Evolutionary conservation across 2,888 invertebrate genomes (phyloP), one percentile per base, ranked within the genome.

Genomic region (Andrena bicolor): DNA sequence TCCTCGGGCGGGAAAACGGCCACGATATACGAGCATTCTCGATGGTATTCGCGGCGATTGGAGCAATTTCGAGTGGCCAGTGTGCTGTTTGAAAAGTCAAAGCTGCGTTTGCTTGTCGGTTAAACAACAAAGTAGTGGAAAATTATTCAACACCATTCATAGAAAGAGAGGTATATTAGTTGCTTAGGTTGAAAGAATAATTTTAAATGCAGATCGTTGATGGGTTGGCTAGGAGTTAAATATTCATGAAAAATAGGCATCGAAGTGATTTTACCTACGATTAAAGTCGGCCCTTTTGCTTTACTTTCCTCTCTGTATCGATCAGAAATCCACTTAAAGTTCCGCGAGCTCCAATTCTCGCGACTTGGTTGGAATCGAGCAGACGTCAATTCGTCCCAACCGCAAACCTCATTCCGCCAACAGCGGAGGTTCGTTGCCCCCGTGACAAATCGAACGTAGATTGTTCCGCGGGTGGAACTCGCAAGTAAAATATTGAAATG

Each of bases 401-500:
- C n/a, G 35, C 30, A 56, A 56, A 69, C 23, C 30, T 66, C n/a
- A 8, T 41, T 10, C 16, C 26, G 56, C 26, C 35, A 35, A 41
- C 41, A n/a, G 2, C 13, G 32, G 28, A n/a, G 48, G 20, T 28
- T 53, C 63, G 32, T 68, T 68, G 41, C 41, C n/a, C 41, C 20
- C 20, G 35, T 41, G 63, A 63, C 26, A 58, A 70, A 58, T 58
- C 28, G 41, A 26, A 35, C 41, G 48, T 3, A 7, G 41, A 48
- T 20, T 70, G 35, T 58, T 20, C 28, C 58, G 7, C 3, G 20
- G 28, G 41, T 16, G 10, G 6, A 10, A 30, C 41, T 13, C n/a
- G 13, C 5, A 7, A n/a, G 20, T 32, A 48, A 26, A 48, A 74
- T 58, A 74, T 56, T 13, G 63, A 20, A 48, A 56, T 53, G 41